A percentile compares a stretch with the other conserved stretches of the same genome.
phyloP scores from a whole-genome alignment of 2,888 invertebrate species.

The Eupithecia centaureata region DNA sequence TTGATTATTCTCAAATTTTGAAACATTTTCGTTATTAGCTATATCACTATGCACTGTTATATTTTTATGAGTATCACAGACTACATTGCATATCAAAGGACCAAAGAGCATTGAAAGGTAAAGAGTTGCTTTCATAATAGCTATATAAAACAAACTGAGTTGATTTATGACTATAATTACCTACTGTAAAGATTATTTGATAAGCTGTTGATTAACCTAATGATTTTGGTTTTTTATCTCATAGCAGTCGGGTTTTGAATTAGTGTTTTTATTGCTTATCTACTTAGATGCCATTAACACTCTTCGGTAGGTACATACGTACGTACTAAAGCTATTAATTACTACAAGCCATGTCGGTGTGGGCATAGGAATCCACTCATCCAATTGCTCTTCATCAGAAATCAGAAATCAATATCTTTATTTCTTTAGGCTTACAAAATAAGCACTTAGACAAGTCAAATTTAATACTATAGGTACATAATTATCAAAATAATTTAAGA shows the following conservation, averaged over 20 bases:
- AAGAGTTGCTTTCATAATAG: slow-evolving; percentile 29
- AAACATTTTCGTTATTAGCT: background rate
- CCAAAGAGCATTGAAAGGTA: slow-evolving; percentile 15
- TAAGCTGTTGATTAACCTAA: slow-evolving; percentile 11
- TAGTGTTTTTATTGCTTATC: background rate
- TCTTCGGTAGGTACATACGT: too few species aligned
- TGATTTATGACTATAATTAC: slow-evolving; percentile 23
- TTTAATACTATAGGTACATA: too few species aligned
- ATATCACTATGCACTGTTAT: background rate
- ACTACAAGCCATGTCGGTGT: too few species aligned
- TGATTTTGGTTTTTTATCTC: slow-evolving; percentile 8
- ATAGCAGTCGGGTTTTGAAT: background rate
- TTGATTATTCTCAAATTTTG: background rate
- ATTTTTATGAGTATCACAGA: background rate
- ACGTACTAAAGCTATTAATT: too few species aligned
- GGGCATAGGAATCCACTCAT: too few species aligned
- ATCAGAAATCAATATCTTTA: too few species aligned
- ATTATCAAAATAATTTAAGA: too few species aligned
- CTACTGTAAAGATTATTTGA: slow-evolving; percentile 2
- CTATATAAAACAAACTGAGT: slow-evolving; percentile 17
- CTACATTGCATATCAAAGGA: slow-evolving; percentile 7
- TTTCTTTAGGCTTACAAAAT: too few species aligned
- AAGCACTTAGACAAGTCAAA: too few species aligned
- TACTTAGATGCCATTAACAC: background rate
- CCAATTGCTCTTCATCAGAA: too few species aligned